phyloP scores from a whole-genome alignment of 2,113 vertebrate genomes.

The Calcarius ornatus region DNA sequence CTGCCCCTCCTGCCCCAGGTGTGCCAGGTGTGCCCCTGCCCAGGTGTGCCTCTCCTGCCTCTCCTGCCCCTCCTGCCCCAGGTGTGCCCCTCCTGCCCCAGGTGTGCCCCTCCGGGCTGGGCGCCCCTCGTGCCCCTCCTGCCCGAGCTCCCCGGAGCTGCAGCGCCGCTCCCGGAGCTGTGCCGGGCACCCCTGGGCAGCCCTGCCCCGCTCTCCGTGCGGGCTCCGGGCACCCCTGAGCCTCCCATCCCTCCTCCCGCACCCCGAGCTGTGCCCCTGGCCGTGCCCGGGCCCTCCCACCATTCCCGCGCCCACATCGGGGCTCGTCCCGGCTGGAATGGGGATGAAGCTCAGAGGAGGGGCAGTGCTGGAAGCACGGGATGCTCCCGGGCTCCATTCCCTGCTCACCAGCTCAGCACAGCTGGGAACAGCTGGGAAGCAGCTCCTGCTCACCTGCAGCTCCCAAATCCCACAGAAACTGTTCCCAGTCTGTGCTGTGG shows the following conservation, averaged over 20 bases:
- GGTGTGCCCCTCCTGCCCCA: neutral
- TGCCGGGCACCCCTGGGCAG: accelerated
- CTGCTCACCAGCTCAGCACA: neutral
- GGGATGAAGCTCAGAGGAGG: neutral
- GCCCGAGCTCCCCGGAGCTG: neutral
- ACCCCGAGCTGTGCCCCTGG: neutral
- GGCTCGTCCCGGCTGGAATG: neutral
- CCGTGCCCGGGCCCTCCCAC: neutral
- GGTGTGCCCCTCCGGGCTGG: neutral
- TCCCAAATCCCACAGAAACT: neutral
- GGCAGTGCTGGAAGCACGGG: accelerated
- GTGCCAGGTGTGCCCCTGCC: no score
- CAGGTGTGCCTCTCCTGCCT: neutral
- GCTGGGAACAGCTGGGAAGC: neutral
- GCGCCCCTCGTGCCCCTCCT: no score
- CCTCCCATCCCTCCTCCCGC: accelerated
- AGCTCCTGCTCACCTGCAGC: neutral
- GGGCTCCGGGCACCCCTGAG: neutral
- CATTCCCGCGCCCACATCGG: accelerated
- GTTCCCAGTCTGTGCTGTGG: neutral
- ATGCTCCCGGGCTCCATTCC: neutral
- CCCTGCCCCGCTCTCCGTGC: neutral
- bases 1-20: no score
- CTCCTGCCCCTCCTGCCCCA: no score
- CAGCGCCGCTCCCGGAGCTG: neutral